A percentile compares a stretch with the other conserved stretches of the same genome.
Conservation (phyloP, 1,140 invertebrate genomes). For the Caenorhabditis inopinata region DNA sequence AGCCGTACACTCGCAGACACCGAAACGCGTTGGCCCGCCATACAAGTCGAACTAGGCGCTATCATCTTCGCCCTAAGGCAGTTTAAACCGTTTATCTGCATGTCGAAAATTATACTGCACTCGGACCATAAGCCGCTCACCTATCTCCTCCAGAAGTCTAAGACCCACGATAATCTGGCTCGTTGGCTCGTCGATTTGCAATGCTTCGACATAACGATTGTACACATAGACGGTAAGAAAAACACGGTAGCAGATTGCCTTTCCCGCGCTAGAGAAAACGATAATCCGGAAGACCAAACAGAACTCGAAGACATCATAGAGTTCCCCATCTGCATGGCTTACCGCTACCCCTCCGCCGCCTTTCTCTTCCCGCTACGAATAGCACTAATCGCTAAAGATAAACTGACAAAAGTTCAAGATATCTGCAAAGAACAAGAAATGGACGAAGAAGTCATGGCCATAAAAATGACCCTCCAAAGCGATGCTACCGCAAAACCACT, state of each 20-base stretch:
- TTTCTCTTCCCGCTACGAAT: too few species aligned
- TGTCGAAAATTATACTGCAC: background rate
- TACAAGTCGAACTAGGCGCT: constrained; percentile 16
- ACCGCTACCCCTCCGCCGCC: too few species aligned
- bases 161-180: background rate
- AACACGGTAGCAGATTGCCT: constrained; percentile 22
- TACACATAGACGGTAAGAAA: constrained; percentile 22
- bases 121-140: background rate
- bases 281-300: background rate
- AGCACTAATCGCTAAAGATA: too few species aligned
- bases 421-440: background rate
- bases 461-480: too few species aligned
- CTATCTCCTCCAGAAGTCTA: background rate
- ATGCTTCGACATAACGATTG: background rate
- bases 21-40: background rate
- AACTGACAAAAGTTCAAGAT: background rate
- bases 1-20: background rate
- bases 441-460: background rate
- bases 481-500: too few species aligned
- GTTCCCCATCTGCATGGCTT: background rate
- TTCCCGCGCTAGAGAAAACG: background rate
- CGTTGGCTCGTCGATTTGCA: constrained; percentile 14
- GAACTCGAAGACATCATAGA: background rate
- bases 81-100: background rate
- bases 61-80: background rate